Evolutionary conservation across 2,797 vertebrate species (phyloP), one percentile per base, ranked within the genome.

Genomic region (Myripristis murdjan): DNA sequence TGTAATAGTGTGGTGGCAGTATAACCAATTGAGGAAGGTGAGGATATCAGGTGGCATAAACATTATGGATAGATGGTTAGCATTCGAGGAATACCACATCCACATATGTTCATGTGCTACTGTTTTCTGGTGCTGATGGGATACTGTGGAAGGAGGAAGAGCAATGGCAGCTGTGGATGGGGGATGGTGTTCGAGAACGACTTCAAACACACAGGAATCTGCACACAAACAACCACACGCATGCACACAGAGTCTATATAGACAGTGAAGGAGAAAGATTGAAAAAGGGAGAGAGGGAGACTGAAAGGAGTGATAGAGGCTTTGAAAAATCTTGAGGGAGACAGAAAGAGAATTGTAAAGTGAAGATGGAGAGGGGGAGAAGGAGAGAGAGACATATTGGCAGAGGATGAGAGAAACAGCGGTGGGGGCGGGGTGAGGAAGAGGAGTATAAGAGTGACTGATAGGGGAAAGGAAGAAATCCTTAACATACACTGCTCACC

Each of bases 401-500:
- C 87, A 88, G 80, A 85, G 82, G 87, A 91, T 90, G 84, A 90
- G 85, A 89, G 87, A 73, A 83, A 79, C 47, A 26, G 70, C 61
- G 71, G 74, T 2, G 64, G 77, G 77, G 73, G 79, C 41, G 64
- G 70, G 77, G 59, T 70, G 70, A 72, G 81, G 75, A 77, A 79
- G 77, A 80, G 77, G 66, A 85, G 84, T 43, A 72, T 41, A 57
- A 64, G 76, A 87, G 74, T 85, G 90, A 92, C 84, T 90, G 91
- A 91, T 91, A 87, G 81, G 72, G 79, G 70, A 80, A 81, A 81
- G 83, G 81, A 90, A 90, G 90, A 92, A 91, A 92, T 91, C 89
- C 87, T 91, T 81, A 91, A 89, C 89, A 81, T 88, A 88, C 89
- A 87, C 85, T 82, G 84, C 89, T 92, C 91, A 94, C 92, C 92